A percentile compares a stretch with the other conserved stretches of the same genome.
These are phyloP conservation scores for Acropora tenuis DNA, from an alignment of 64 coral and sea anemone genomes.

Conservation along the genomic window DNA sequence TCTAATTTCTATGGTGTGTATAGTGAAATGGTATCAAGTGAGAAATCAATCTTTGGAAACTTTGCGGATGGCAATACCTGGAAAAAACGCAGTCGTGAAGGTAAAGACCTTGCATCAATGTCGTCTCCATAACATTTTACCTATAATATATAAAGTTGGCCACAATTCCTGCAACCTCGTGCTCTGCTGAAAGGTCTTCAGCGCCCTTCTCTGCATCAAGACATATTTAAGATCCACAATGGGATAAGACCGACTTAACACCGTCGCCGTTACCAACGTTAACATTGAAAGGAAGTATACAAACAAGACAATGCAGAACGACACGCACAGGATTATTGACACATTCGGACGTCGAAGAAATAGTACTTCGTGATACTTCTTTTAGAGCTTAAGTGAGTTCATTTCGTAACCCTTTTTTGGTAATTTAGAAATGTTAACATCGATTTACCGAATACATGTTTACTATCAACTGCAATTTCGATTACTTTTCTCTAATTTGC, in stretches of 20 bases:
- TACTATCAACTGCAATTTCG: neutral
- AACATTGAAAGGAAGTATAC: no score
- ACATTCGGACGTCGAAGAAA: no score
- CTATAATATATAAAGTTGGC: conserved; percentile 11
- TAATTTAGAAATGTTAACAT: neutral
- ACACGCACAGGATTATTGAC: no score
- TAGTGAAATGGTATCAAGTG: neutral
- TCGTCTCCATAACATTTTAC: conserved; percentile 5
- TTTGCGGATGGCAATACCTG: neutral
- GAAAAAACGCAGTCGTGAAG: neutral
- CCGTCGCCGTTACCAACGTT: neutral
- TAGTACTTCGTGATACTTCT: no score
- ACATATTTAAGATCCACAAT: conserved; percentile 68
- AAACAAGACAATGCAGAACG: no score
- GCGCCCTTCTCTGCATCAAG: conserved; percentile 53
- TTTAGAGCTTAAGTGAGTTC: neutral
- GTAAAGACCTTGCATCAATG: no score
- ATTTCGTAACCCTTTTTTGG: neutral
- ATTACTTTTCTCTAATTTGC: no score
- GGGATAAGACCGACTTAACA: conserved; percentile 37
- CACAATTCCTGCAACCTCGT: conserved; percentile 72
- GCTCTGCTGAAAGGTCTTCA: conserved; percentile 77
- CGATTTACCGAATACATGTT: neutral
- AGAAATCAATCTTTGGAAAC: neutral
- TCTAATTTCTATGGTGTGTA: neutral